A percentile compares a stretch with the other conserved stretches of the same genome.
These are phyloP conservation scores for Brachionus plicatilis DNA, from an alignment of 1,140 invertebrate species.

Conservation along the genomic window DNA sequence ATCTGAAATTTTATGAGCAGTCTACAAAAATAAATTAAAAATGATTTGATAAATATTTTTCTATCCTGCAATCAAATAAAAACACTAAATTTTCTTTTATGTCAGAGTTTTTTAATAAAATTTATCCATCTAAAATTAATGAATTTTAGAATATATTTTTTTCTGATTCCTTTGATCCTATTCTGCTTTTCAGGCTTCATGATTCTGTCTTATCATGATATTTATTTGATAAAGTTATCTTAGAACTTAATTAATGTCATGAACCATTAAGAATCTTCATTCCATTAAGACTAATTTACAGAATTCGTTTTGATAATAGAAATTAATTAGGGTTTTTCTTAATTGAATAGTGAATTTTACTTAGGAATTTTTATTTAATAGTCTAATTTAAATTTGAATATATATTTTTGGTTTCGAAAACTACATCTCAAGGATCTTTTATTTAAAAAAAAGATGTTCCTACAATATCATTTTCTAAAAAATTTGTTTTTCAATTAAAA, in stretches of 20 bases:
- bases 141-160: too few species aligned
- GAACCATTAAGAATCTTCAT: neutral
- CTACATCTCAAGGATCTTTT: neutral
- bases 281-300: neutral
- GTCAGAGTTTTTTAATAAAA: too few species aligned
- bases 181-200: too few species aligned
- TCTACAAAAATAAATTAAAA: too few species aligned
- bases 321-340: neutral
- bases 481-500: constrained; percentile 3
- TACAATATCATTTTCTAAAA: neutral
- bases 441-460: neutral
- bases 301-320: neutral
- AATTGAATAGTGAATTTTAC: neutral
- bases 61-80: too few species aligned
- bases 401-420: neutral
- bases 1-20: too few species aligned
- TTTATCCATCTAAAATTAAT: too few species aligned
- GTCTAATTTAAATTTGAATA: neutral
- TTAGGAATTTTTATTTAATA: neutral
- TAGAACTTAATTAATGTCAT: neutral
- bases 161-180: too few species aligned
- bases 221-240: neutral
- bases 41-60: too few species aligned
- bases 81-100: too few species aligned
- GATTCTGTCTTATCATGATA: neutral